phyloP scores from a whole-genome alignment of 2,113 vertebrate species.

The Symphodus melops region DNA sequence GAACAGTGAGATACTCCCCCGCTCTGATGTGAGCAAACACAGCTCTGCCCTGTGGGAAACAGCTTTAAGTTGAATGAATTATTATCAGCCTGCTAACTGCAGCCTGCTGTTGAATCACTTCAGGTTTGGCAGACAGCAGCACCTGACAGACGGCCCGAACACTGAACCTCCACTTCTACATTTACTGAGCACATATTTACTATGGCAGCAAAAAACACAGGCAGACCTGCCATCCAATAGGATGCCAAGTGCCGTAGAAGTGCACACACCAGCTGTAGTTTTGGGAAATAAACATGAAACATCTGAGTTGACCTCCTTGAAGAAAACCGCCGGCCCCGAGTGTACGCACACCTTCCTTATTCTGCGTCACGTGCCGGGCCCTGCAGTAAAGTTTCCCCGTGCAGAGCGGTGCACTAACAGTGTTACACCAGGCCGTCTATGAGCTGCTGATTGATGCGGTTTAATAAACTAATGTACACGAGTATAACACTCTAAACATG shows the following conservation, averaged over 20 bases:
- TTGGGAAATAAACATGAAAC: constrained; percentile 39
- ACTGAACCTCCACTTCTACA: constrained; percentile 59
- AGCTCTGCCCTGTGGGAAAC: constrained; percentile 21
- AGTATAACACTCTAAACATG: constrained; percentile 30
- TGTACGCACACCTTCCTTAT: constrained; percentile 26
- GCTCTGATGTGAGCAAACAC: constrained; percentile 37
- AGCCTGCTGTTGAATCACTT: constrained; percentile 50
- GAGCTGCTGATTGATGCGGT: constrained; percentile 32
- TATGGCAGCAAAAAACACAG: constrained; percentile 59
- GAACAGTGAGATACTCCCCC: constrained; percentile 21
- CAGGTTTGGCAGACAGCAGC: constrained; percentile 69
- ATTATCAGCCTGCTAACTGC: constrained; percentile 65
- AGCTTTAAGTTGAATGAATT: constrained; percentile 51
- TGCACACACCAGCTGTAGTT: constrained; percentile 66
- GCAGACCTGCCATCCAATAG: constrained; percentile 61
- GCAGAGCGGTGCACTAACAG: background rate
- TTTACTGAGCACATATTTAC: constrained; percentile 79
- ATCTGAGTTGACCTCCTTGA: constrained; percentile 26
- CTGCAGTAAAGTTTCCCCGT: constrained; percentile 15
- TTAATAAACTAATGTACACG: constrained; percentile 52
- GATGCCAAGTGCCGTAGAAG: constrained; percentile 52
- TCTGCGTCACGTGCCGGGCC: constrained; percentile 18
- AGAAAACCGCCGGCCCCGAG: constrained; percentile 22
- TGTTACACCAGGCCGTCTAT: constrained; percentile 33
- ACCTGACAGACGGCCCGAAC: constrained; percentile 71